Base-by-base conservation (phyloP, 2,113 vertebrate species). In the Lagopus leucura region DNA sequence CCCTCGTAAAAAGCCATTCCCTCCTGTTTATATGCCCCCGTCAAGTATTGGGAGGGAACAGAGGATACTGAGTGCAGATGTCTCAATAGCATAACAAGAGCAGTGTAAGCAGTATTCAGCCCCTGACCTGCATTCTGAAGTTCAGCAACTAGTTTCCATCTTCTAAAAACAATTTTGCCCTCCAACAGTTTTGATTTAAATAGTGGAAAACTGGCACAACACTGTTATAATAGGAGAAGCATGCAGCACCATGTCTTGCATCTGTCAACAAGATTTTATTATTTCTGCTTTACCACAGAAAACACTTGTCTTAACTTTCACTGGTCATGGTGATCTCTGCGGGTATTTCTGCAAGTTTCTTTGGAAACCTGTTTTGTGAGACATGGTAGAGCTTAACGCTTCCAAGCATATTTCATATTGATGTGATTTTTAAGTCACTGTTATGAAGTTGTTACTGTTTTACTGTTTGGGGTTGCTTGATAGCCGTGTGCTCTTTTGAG, bases 311-410 rank as follows among this genome's bases (percentile, higher is more conserved):
- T 78, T 61, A 36, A 17, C 58, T 82, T 72, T 18, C 25, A 47
- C 32, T 92, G 60, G 34, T 80, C 27, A 54, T 45, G 10, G 55
- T 91, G 67, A 88, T 83, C 42, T 67, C 30, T 82, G 50, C 7
- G 55, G 24, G 18, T 67, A 74, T 85, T 91, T 93, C 70, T 82
- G 34, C 58, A 71, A 64, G 13, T 66, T 57, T 80, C 36, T 87
- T 82, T 89, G 47, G 55, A 36, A 82, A 80, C 74, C n/a, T 16
- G 24, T 88, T 95, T 52, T 81, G 78, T 92, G 69, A 86, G 28
- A 50, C 24, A 7, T 52, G 25, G n/a, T 47, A 32, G 8, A 36
- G 21, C 28, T 90, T 77, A 85, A 77, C 8, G 15, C 32, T 50
- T 43, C 12, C 24, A 43, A 77, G 60, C 54, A 50, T 82, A 36